These are phyloP conservation scores for Drosophila aff. DNA, from an alignment of 1,140 invertebrate species.

Conservation along the genomic window DNA sequence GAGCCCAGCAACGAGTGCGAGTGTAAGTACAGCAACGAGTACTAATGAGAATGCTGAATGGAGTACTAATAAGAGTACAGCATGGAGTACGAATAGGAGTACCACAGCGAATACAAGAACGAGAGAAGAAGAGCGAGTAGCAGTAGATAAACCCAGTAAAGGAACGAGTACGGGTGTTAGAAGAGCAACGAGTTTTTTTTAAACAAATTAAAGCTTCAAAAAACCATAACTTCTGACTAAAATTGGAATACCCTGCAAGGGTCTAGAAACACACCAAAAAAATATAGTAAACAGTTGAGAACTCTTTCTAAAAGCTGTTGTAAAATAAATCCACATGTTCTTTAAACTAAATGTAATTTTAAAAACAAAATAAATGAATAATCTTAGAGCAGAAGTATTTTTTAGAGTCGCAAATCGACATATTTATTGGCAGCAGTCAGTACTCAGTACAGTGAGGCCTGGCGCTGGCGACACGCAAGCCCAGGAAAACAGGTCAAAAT, in stretches of 20 bases:
- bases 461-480: slow-evolving; percentile 9
- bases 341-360: not conserved
- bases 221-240: not conserved
- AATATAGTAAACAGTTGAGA: not conserved
- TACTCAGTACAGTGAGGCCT: slow-evolving; percentile 2
- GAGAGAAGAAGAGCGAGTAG: not conserved
- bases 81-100: not conserved
- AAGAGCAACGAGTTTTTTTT: not conserved
- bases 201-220: not conserved
- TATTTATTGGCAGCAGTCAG: slow-evolving; percentile 1
- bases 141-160: not conserved
- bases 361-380: not conserved
- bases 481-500: slow-evolving; percentile 37
- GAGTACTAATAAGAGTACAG: not conserved
- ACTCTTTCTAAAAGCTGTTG: not conserved
- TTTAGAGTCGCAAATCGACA: not conserved
- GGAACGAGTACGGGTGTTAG: not conserved
- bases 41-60: not conserved
- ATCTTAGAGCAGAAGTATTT: too few species aligned
- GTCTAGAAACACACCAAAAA: not conserved
- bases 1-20: not conserved
- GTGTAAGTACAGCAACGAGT: not conserved
- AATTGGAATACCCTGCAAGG: not conserved
- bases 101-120: not conserved
- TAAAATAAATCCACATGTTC: too few species aligned